Conservation (phyloP, 1,140 invertebrate species). For the Caenorhabditis brenneri region DNA sequence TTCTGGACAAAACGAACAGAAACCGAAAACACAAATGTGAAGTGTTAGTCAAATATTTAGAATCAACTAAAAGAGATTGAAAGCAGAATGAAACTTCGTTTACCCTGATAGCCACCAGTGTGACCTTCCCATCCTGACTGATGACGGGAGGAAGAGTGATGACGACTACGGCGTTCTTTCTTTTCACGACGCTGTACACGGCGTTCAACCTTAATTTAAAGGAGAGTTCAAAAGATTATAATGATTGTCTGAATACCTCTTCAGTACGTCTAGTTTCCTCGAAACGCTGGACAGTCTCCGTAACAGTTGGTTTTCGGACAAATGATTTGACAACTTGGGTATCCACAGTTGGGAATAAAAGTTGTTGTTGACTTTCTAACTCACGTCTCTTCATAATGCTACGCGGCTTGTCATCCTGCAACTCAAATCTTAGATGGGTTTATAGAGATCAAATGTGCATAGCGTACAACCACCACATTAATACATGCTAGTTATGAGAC, state of each 20-base stretch:
- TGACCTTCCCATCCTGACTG: slow-evolving; percentile 37
- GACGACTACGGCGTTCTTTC: slow-evolving; percentile 63
- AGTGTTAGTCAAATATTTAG: neutral
- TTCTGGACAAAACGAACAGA: neutral
- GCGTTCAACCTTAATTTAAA: slow-evolving; percentile 48
- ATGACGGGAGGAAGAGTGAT: slow-evolving; percentile 59
- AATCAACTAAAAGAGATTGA: neutral
- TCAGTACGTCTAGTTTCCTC: slow-evolving; percentile 68
- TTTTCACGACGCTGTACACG: slow-evolving; percentile 49
- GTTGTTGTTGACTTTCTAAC: slow-evolving; percentile 54
- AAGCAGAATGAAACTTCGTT: neutral
- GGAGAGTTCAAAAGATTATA: neutral
- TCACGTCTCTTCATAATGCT: slow-evolving; percentile 61
- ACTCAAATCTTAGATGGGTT: neutral
- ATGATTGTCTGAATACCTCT: slow-evolving; percentile 53
- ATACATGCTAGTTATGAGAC: slow-evolving; percentile 6
- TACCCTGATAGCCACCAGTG: slow-evolving; percentile 34
- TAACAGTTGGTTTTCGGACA: slow-evolving; percentile 60
- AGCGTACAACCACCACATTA: slow-evolving; percentile 15
- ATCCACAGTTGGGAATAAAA: slow-evolving; percentile 50
- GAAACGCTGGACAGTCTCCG: slow-evolving; percentile 67
- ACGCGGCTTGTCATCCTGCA: slow-evolving; percentile 60
- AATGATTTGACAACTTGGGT: slow-evolving; percentile 43
- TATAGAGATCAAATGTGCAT: neutral
- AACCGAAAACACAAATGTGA: neutral